Evolutionary conservation across 2,888 invertebrate species (phyloP), one percentile per base, ranked within the genome.

Genomic region (Volucella inflata): DNA sequence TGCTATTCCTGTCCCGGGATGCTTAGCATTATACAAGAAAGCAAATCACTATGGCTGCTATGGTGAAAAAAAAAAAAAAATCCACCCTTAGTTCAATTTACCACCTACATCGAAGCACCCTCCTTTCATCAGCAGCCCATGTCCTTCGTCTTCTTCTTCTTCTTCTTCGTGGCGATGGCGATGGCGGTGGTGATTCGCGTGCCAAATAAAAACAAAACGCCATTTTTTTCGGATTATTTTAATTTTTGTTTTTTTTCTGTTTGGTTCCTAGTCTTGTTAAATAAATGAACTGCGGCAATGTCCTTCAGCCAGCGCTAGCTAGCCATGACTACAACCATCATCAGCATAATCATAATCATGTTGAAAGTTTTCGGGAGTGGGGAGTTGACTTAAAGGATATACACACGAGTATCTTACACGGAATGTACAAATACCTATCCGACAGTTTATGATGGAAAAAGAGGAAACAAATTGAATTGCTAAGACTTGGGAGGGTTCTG

Each of bases 41-140:
- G 57, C 65, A 78, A 79, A 84, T 75, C 65, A 79, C 75, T 79
- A 84, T 84, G 84, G 84, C 83, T 79, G 84, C 59, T 71, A 38
- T 64, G 64, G 70, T 71, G 42, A 62, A 55, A 17, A 60, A 14
- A 57, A 42, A 59, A 70, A 50, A 1, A 51, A 65, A 14, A 64
- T 44, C 62, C 83, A 74, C 78, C 83, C 83, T 62, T 48, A 48
- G 59, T 38, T 79, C 36, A 67, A 68, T 77, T 67, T 68, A 64
- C 62, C 62, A 72, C 57, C 79, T 53, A 68, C 62, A 57, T 59
- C 14, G 48, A 17, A 16, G 40, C 36, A 46, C 11, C 55, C 21
- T 44, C 44, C 30, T 6, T 30, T 30, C 30, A 30, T 30, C 51
- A 44, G 8, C 65, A 65, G 36, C 53, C 11, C 65, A 16, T 38